Base-by-base conservation (phyloP, 64 coral and sea anemone species). In the Montipora cactus region DNA sequence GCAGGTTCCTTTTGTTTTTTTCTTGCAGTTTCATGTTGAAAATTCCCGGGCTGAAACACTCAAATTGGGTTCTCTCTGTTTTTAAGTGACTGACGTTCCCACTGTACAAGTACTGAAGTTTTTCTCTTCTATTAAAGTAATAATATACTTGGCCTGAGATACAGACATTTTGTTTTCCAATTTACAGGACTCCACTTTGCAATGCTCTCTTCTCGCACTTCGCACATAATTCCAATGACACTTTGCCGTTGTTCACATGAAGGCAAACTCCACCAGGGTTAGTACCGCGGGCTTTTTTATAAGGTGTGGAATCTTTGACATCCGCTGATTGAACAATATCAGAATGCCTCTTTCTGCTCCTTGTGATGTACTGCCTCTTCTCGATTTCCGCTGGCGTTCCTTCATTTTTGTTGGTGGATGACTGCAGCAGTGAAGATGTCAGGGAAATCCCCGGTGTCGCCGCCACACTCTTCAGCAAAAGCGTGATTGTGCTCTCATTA, bases 121-220 rank as follows among this genome's bases (percentile, higher is more conserved):
- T 74, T 75, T 52, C 5, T 78, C 76, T 46, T 50, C 45, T 78
- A 76, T 49, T 78, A 71, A 70, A 47, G 23, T 80, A 64, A 55
- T 59, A 46, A 28, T 92, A 87, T 94, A 90, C 87, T 90, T 96
- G 67, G 77, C 88, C 90, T 80, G 68, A 78, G n/a, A 94, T 97
- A 97, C 95, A 50, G 95, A 97, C 95, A 97, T 94, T 97, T 97
- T 97, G 75, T 58, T 93, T 79, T n/a, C 28, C 79, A 55, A 67
- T 91, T 90, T 87, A 83, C 48, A 81, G 74, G 52, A 51, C 13
- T 79, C 83, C 57, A 49, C 18, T 83, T 78, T 90, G 44, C 49
- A 59, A 37, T 19, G 93, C 90, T 62, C 92, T 98, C 74, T 57
- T 83, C 78, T 89, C 91, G 49, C 96, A 98, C 61, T 92, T 79